phyloP scores from a whole-genome alignment of 1,140 invertebrate species.

The Idris sp. region DNA sequence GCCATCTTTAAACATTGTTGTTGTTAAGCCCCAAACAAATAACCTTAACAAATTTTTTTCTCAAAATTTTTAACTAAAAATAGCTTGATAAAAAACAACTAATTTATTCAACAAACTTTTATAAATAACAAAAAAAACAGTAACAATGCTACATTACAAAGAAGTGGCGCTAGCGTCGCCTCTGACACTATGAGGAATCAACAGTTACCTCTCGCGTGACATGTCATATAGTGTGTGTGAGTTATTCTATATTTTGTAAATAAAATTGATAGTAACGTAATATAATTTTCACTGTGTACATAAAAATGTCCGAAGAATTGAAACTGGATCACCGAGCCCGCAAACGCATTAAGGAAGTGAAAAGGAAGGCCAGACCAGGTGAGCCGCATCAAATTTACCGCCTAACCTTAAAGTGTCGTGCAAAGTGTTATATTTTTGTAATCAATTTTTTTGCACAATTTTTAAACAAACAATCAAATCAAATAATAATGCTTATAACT shows the following conservation, averaged over 20 bases:
- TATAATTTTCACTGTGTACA: slow-evolving; percentile 54
- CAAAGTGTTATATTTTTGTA: too few species aligned
- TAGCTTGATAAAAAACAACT: too few species aligned
- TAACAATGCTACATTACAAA: not conserved
- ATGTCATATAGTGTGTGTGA: slow-evolving; percentile 32
- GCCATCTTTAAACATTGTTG: slow-evolving; percentile 2
- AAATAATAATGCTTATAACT: too few species aligned
- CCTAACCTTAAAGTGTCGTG: too few species aligned
- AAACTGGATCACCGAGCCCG: slow-evolving; percentile 86
- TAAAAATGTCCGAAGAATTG: slow-evolving; percentile 70
- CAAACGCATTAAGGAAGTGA: slow-evolving; percentile 92
- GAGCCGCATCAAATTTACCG: too few species aligned
- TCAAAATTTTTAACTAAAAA: too few species aligned
- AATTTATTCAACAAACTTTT: not conserved
- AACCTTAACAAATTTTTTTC: slow-evolving; percentile 3
- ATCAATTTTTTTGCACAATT: too few species aligned
- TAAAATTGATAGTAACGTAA: slow-evolving; percentile 61
- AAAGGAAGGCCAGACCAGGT: slow-evolving; percentile 92
- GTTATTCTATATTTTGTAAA: slow-evolving; percentile 65
- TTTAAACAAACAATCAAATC: slow-evolving; percentile 66
- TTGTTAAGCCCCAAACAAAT: not conserved
- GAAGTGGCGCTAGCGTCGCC: slow-evolving; percentile 20
- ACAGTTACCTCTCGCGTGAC: slow-evolving; percentile 37
- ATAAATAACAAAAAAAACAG: not conserved
- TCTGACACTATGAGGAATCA: slow-evolving; percentile 60